Percentiles rank a stretch among this genome's conserved stretches.
Evolutionary conservation across 2,797 vertebrate genomes (phyloP).

Genomic region (Aplochiton taeniatus): DNA sequence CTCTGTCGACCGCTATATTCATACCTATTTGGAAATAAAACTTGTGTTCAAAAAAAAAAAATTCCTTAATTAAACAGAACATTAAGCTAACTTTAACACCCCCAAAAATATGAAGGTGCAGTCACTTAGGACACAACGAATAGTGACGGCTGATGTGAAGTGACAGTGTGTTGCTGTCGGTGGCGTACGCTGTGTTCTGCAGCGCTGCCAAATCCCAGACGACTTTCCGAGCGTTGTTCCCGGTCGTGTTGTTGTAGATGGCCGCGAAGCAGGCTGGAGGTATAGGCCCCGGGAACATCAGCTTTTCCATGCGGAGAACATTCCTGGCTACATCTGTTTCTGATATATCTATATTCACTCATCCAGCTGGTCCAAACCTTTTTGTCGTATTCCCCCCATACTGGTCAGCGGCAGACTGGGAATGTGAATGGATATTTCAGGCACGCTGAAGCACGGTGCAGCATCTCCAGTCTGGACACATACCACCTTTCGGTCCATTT

Average conservation of each 20-base stretch:
- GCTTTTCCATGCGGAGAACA: conserved; percentile 75
- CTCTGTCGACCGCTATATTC: too few species aligned
- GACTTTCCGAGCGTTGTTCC: conserved; percentile 49
- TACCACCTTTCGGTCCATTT: not conserved
- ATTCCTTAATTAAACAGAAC: too few species aligned
- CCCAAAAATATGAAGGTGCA: too few species aligned
- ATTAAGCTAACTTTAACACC: too few species aligned
- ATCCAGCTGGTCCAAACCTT: conserved; percentile 68
- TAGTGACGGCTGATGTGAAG: not conserved
- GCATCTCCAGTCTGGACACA: not conserved
- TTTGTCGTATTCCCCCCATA: conserved; percentile 44
- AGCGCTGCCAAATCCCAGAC: conserved; percentile 11
- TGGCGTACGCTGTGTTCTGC: conserved; percentile 26
- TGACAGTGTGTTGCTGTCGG: not conserved
- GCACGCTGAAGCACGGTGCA: conserved; percentile 18
- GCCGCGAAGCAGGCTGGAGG: conserved; percentile 54
- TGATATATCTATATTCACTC: conserved; percentile 50
- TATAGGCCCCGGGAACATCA: conserved; percentile 57
- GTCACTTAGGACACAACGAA: too few species aligned
- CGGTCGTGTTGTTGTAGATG: conserved; percentile 44
- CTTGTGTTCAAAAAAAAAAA: too few species aligned
- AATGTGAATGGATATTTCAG: conserved; percentile 32
- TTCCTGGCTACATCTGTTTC: conserved; percentile 73
- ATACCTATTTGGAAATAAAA: too few species aligned
- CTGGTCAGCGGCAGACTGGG: conserved; percentile 30